Evolutionary conservation across 2,888 invertebrate genomes (phyloP).

Genomic region (Parnassius mnemosyne): DNA sequence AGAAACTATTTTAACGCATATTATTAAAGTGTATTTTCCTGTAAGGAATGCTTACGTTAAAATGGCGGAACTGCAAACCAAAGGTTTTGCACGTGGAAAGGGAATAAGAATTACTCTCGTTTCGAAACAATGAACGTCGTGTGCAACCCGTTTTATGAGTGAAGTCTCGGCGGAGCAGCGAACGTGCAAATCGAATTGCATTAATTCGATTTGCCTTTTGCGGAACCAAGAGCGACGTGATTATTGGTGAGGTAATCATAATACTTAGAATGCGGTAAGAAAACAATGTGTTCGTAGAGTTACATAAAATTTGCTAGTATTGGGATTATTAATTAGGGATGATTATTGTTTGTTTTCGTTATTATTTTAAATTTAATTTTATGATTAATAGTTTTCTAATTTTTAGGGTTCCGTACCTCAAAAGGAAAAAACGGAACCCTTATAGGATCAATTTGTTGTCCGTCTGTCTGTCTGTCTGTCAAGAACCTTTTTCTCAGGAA

Average conservation of each 20-base stretch:
- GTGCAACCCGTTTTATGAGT: constrained; percentile 37
- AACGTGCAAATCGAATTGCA: constrained; percentile 57
- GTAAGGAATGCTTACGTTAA: constrained; percentile 47
- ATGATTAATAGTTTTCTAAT: too few species aligned
- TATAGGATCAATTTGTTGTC: too few species aligned
- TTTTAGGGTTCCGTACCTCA: too few species aligned
- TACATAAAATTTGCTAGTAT: too few species aligned
- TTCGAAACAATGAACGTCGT: constrained; percentile 42
- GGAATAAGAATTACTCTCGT: constrained; percentile 64
- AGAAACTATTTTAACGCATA: background rate
- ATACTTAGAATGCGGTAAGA: constrained; percentile 36
- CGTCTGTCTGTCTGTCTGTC: too few species aligned
- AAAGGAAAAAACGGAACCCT: too few species aligned
- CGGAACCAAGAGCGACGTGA: constrained; percentile 56
- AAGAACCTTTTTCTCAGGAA: too few species aligned
- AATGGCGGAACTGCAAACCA: constrained; percentile 57
- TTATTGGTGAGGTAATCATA: constrained; percentile 47
- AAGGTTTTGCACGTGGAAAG: constrained; percentile 66
- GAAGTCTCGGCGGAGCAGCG: constrained; percentile 55
- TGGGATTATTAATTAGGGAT: too few species aligned
- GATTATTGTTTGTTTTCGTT: too few species aligned
- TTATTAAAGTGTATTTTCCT: constrained; percentile 28
- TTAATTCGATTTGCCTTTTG: constrained; percentile 72
- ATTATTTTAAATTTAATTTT: too few species aligned
- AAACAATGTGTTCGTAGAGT: background rate